Evolutionary conservation across 2,797 vertebrate genomes (phyloP), one percentile per base, ranked within the genome.

Genomic region (Botia kubotai): DNA sequence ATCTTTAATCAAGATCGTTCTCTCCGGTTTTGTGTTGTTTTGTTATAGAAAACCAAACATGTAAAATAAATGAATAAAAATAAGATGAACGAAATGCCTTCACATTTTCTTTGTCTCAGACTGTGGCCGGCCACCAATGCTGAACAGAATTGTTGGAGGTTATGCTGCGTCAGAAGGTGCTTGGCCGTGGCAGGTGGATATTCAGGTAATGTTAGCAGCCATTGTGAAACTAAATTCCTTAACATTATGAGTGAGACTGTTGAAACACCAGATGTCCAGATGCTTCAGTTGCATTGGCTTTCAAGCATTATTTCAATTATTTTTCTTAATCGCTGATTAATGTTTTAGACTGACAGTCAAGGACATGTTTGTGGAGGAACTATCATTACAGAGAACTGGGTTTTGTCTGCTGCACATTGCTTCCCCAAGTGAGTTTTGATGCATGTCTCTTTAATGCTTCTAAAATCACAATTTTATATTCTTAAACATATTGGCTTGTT

Each of bases 151-250:
- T 43, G 94, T 95, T 3, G 94, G 94, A 43, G 94, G 94, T 13
- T 1, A 3, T 0, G 60, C 87, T 60, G 83, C 92, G 4, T 0
- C 0, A 0, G n/a, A 81, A 0, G 94, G 93, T n/a, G 86, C 87
- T 4, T 95, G 94, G 93, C 94, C 94, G 0, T 95, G 94, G 94
- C 93, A 94, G 86, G 93, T 94, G 57, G 93, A 93, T 55, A 79
- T 95, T 36, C 93, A 94, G 90, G 92, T 94, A 82, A 78, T 10
- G 58, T 70, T 23, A 36, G 23, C 23, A 16, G 70, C 11, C 11
- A 26, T 79, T 72, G 7, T 63, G 43, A 65, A 63, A 53, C 16
- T 26, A 43, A 43, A 43, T 26, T 23, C 26, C 1, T 62, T 1
- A 26, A 62, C 23, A 26, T 13, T 53, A 53, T 43, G 6, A 53